Percentiles rank a stretch among this genome's conserved stretches.
These are phyloP conservation scores for Pocota personata DNA, from an alignment of 2,888 invertebrate species.

Conservation along the genomic window DNA sequence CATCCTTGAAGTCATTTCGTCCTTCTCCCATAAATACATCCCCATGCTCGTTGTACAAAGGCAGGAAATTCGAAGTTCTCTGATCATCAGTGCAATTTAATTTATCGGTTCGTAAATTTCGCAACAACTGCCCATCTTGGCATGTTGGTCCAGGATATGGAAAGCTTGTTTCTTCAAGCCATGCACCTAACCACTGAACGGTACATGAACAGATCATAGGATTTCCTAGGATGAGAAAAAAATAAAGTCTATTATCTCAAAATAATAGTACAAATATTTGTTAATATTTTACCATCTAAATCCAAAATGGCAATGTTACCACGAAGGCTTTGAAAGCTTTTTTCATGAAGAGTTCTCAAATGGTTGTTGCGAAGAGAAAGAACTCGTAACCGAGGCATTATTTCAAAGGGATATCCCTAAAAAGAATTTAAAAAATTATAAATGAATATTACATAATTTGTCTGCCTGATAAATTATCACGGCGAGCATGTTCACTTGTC, in stretches of 20 bases:
- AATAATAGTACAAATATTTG: background rate
- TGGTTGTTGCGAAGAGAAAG: slow-evolving; percentile 91
- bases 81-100: slow-evolving; percentile 85
- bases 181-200: slow-evolving; percentile 92
- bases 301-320: slow-evolving; percentile 93
- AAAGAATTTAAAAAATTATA: background rate
- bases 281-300: slow-evolving; percentile 87
- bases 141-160: slow-evolving; percentile 89
- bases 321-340: slow-evolving; percentile 88
- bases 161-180: slow-evolving; percentile 90
- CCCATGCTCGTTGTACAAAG: slow-evolving; percentile 88
- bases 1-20: slow-evolving; percentile 84
- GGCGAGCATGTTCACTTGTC: too few relatives aligned
- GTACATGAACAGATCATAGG: slow-evolving; percentile 92
- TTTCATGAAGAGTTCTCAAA: slow-evolving; percentile 89
- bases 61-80: slow-evolving; percentile 83
- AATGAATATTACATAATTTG: background rate
- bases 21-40: slow-evolving; percentile 85
- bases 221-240: slow-evolving; percentile 86
- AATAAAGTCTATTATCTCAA: background rate
- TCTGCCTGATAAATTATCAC: too few relatives aligned
- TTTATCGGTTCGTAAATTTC: slow-evolving; percentile 88
- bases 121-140: slow-evolving; percentile 90
- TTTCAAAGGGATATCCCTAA: slow-evolving; percentile 90
- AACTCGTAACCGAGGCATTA: slow-evolving; percentile 92